Evolutionary conservation across 2,888 invertebrate genomes (phyloP).

Genomic region (Polia nebulosa): DNA sequence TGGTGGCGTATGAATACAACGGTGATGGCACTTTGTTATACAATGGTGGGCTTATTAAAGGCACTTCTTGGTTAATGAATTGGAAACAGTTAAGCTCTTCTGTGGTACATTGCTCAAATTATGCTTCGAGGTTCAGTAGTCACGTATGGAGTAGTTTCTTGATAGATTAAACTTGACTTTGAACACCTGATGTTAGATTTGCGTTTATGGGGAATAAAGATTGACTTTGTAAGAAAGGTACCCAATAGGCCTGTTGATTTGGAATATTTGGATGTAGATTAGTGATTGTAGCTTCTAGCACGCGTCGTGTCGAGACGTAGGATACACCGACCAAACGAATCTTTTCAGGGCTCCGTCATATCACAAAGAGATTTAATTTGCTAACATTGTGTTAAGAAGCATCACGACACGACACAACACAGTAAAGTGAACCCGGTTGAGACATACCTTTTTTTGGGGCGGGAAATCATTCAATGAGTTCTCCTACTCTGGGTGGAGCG

Average conservation of each 20-base stretch:
- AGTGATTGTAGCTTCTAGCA: background rate
- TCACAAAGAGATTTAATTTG: background rate
- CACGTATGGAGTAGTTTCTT: background rate
- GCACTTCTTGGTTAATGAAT: constrained; percentile 57
- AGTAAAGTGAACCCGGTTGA: no score
- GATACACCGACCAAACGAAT: no score
- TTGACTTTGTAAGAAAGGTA: background rate
- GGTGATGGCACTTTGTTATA: constrained; percentile 53
- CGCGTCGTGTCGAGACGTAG: background rate
- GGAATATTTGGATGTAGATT: background rate
- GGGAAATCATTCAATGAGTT: no score
- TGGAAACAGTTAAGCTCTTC: constrained; percentile 42
- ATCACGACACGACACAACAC: no score
- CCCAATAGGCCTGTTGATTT: background rate
- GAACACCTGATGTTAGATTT: background rate
- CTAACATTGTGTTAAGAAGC: no score
- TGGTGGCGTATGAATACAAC: constrained; percentile 48
- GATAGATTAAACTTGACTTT: constrained; percentile 14
- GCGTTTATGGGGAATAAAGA: background rate
- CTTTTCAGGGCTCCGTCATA: background rate
- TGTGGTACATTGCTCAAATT: constrained; percentile 35
- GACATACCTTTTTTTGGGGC: no score
- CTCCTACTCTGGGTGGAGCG: no score
- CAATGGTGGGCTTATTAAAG: constrained; percentile 51
- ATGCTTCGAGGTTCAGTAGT: constrained; percentile 13